Evolutionary conservation across 2,888 invertebrate species (phyloP).

Genomic region (Xylocampa areola): DNA sequence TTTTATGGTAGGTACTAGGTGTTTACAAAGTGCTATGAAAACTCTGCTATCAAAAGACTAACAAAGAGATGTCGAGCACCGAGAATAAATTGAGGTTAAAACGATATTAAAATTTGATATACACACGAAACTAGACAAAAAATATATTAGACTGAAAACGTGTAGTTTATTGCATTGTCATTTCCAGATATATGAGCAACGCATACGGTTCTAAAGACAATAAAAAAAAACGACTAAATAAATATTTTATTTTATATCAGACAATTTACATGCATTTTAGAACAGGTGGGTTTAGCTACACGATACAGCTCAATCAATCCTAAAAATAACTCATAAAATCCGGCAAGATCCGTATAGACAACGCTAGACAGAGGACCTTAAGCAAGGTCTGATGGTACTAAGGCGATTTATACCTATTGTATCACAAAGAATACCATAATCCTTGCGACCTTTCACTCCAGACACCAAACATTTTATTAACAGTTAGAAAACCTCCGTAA

Average conservation of each 20-base stretch:
- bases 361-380: too few relatives aligned
- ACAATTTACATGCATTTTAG: too few relatives aligned
- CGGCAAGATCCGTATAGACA: too few relatives aligned
- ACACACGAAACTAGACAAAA: background rate
- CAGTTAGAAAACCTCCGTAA: constrained; percentile 37
- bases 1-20: constrained; percentile 6
- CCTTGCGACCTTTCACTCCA: constrained; percentile 15
- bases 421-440: constrained; percentile 18
- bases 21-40: constrained; percentile 5
- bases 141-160: background rate
- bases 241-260: too few relatives aligned
- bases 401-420: background rate
- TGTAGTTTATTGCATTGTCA: background rate
- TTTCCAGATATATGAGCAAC: too few relatives aligned
- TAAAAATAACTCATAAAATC: too few relatives aligned
- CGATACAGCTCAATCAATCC: too few relatives aligned
- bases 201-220: background rate
- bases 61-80: background rate
- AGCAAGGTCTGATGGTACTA: too few relatives aligned
- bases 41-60: constrained; percentile 24
- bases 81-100: too few relatives aligned
- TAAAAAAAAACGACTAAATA: too few relatives aligned
- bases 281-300: too few relatives aligned
- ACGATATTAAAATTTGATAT: too few relatives aligned
- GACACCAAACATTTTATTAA: constrained; percentile 9